Evolutionary conservation across 2,797 vertebrate species (phyloP).

Genomic region (Tadarida brasiliensis): DNA sequence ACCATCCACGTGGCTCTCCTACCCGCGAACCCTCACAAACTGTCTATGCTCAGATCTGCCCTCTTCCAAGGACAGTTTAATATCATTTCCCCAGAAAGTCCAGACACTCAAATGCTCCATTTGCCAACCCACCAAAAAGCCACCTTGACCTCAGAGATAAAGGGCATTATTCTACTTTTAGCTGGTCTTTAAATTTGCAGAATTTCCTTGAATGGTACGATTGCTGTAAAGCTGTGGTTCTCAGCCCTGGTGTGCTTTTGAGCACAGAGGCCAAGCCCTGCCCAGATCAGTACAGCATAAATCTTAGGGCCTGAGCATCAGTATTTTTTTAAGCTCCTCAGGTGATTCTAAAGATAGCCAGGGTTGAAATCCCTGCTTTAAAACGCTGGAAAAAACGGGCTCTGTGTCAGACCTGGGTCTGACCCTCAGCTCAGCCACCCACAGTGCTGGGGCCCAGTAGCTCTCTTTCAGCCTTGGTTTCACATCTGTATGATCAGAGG

Average conservation of each 20-base stretch:
- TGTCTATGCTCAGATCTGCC: neutral
- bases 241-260: neutral
- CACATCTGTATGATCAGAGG: neutral
- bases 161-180: neutral
- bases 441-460: rapidly evolving
- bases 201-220: rapidly evolving
- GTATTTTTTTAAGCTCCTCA: neutral
- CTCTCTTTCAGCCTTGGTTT: neutral
- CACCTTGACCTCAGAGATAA: neutral
- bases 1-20: rapidly evolving
- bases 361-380: neutral
- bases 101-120: neutral
- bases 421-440: neutral
- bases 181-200: neutral
- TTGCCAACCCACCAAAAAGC: neutral
- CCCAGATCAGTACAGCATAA: rapidly evolving
- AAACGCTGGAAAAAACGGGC: neutral
- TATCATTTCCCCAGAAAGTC: neutral
- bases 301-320: neutral
- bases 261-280: neutral
- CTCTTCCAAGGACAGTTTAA: neutral
- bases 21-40: neutral
- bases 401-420: neutral
- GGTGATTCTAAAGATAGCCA: neutral
- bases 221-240: neutral